Base-by-base conservation (phyloP, 2,888 invertebrate genomes). In the Branchellion lobata region DNA sequence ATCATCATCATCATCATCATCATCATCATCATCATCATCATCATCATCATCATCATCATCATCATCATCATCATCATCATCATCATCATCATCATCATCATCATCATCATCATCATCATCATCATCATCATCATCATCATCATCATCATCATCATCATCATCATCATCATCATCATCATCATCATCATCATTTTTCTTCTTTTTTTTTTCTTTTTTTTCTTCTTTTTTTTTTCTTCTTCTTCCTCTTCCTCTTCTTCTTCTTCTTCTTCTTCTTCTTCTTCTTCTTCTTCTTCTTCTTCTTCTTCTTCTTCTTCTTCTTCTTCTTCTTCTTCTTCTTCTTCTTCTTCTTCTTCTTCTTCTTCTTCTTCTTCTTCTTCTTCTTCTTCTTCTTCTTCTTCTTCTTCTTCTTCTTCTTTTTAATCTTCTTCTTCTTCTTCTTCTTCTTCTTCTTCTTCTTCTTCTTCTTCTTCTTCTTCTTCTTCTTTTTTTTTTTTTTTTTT, bases 401-500 rank as follows among this genome's bases (percentile, higher is more conserved):
- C 8, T 24, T 14, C 21, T 31, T 27, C 29, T 24, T n/a, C n/a
- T n/a, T n/a, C n/a, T n/a, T n/a, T n/a, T n/a, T n/a, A n/a, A n/a
- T n/a, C n/a, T n/a, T n/a, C 24, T 5, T 21, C 53, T 18, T 18
- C 14, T 18, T 75, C 29, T 71, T 81, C 81, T 80, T 81, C 80
- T 34, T 74, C 61, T 79, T 81, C 79, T 79, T 81, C 74, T 33
- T 81, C 79, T 78, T 81, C 36, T n/a, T 78, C 71, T 78, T 79
- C 73, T 34, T 75, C 51, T 3, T 75, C 75, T 47, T 79, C 73
- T 11, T 65, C 40, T 68, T 73, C 24, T 21, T 51, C 53, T 51
- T 21, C 21, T 51, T 51, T 51, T 51, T 21, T 51, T 21, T 51
- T 21, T 51, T 21, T 51, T 21, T 51, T 21, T 51, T 21, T 51